Evolutionary conservation across 2,797 vertebrate species (phyloP).

Genomic region (Notamacropus eugenii): DNA sequence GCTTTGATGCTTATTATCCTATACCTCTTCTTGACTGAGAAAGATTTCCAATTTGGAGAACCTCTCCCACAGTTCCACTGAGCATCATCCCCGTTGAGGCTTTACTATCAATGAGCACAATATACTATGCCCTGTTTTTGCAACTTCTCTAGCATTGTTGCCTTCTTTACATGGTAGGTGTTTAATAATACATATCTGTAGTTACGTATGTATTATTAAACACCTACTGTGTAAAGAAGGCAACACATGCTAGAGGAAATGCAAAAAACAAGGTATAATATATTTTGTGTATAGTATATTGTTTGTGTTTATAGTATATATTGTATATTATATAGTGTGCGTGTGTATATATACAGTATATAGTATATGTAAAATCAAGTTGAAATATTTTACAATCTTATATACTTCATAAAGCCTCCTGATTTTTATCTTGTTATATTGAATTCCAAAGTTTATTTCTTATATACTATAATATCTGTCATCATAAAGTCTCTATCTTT

Average conservation of each 20-base stretch:
- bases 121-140: background rate
- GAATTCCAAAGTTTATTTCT: background rate
- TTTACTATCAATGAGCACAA: background rate
- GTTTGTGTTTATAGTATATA: too few species aligned
- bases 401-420: background rate
- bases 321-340: too few species aligned
- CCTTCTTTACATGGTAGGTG: background rate
- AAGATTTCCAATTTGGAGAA: background rate
- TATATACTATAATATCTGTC: background rate
- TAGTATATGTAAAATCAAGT: background rate
- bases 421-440: background rate
- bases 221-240: too few species aligned
- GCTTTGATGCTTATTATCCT: background rate
- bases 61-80: background rate
- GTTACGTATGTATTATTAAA: too few species aligned
- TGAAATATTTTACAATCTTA: background rate
- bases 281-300: too few species aligned
- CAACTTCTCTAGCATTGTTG: background rate
- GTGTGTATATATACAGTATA: too few species aligned
- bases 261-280: too few species aligned
- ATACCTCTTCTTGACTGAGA: background rate
- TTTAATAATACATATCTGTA: background rate
- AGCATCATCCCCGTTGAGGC: background rate
- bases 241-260: too few species aligned
- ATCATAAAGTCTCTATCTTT: background rate